Base-by-base conservation (phyloP, 2,797 vertebrate species). In the Acrossocheilus wenchowensis region DNA sequence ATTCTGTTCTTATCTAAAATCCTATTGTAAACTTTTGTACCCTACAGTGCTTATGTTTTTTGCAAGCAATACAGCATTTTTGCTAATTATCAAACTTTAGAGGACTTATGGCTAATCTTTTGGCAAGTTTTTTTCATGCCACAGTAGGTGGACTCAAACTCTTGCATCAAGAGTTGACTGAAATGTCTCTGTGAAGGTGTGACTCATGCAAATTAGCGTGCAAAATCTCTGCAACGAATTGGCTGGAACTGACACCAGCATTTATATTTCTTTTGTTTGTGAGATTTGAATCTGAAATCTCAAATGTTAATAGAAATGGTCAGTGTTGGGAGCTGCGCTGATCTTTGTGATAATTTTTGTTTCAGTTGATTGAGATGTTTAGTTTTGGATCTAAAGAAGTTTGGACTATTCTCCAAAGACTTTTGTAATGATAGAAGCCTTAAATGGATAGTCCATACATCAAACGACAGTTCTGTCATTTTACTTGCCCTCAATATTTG, bases 81-180 rank as follows among this genome's bases (percentile, higher is more conserved):
- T 85, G 74, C 64, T 41, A 21, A 30, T 75, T 83, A 62, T 34
- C 41, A 26, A 34, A 64, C 8, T 64, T 64, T 23, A 39, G 21
- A 66, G 5, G 52, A 60, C 10, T 14, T 82, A 5, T 21, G 57
- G 39, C 14, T 43, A 69, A 57, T 78, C 15, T 41, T 52, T 68
- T 66, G 26, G 34, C 8, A 39, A n/a, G 48, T 12, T 77, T 68
- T 57, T 48, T 69, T 78, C 10, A 50, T 36, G 57, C 41, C 82
- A 30, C 21, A 66, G 19, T 39, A 54, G 74, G 60, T 43, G 43
- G 30, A 62, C n/a, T 86, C 19, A 64, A 86, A 81, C 84, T 86
- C 84, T 86, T 86, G 84, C 57, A 86, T 86, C 78, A 86, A 86
- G 84, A 81, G 84, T 86, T 74, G 34, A 30, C 34, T 74, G 41